Percentiles rank a stretch among this genome's conserved stretches.
Conservation (phyloP, 2,797 vertebrate genomes). For the Myripristis jacobus region DNA sequence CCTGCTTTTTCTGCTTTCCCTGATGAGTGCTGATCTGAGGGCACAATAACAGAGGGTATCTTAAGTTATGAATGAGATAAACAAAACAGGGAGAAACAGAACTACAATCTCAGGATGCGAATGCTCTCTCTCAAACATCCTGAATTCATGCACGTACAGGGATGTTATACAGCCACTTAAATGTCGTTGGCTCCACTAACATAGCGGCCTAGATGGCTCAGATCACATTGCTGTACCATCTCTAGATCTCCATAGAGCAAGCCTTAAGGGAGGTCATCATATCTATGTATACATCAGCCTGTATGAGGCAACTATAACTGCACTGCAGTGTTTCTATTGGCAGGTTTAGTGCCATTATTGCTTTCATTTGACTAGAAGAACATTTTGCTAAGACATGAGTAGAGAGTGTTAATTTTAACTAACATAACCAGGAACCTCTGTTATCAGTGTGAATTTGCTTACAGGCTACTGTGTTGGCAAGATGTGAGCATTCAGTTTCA, state of each 20-base stretch:
- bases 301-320: background rate
- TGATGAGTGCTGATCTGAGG: background rate
- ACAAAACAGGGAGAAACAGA: background rate
- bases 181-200: background rate
- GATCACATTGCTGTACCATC: background rate
- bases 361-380: too few species aligned
- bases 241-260: background rate
- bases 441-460: background rate
- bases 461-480: background rate
- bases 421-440: background rate
- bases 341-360: background rate
- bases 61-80: background rate
- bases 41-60: background rate
- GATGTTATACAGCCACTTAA: background rate
- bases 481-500: background rate
- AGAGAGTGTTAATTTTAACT: too few species aligned
- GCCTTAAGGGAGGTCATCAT: background rate
- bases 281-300: background rate
- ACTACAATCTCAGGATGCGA: too few species aligned
- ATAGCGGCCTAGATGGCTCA: background rate
- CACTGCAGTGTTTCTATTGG: background rate
- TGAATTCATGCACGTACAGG: constrained; percentile 3
- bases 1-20: constrained; percentile 4
- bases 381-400: too few species aligned
- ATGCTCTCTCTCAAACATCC: too few species aligned